Base-by-base conservation (phyloP, 2,888 invertebrate species). In the Agriotes lineatus region DNA sequence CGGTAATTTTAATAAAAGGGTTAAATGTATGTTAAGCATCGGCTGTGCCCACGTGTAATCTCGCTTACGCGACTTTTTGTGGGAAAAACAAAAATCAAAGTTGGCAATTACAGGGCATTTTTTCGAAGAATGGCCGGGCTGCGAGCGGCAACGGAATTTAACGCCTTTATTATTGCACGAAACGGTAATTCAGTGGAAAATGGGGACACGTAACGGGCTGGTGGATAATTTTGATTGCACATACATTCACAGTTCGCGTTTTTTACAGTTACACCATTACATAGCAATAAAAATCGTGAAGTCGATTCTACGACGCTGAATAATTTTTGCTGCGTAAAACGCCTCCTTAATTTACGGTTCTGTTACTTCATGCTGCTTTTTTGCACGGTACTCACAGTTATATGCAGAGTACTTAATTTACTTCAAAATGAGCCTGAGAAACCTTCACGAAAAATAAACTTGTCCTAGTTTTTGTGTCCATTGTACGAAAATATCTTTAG, bases 191-290 rank as follows among this genome's bases (percentile, higher is more conserved):
- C 57, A 35, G 57, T 12, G 35, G 50, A 68, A 72, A 77, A 77
- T 75, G 75, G 69, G 77, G 77, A 75, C 77, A 77, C 67, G 72
- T 76, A 77, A 76, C 77, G 77, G 77, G 56, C 63, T 67, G 65
- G 62, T 69, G 68, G 68, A 70, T 75, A 71, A 74, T 72, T 74
- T 74, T 70, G 73, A 71, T 74, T 71, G 72, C 71, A 70, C 69
- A 72, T 68, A 67, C 67, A 67, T 68, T 64, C 69, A 70, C 59
- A 64, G 63, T 71, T 70, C 58, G 70, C 67, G 67, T 70, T 70
- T 67, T 62, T 63, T 70, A 72, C 74, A 72, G 74, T 74, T 74
- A 74, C 44, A 67, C 65, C 58, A 64, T 66, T 69, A 64, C 61
- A 61, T 69, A 64, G 67, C 63, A 68, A 68, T 68, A 68, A 68